Percentiles rank a stretch among this genome's conserved stretches.
These are phyloP conservation scores for Acanthisitta chloris DNA, from an alignment of 2,113 vertebrate species.

Conservation along the genomic window DNA sequence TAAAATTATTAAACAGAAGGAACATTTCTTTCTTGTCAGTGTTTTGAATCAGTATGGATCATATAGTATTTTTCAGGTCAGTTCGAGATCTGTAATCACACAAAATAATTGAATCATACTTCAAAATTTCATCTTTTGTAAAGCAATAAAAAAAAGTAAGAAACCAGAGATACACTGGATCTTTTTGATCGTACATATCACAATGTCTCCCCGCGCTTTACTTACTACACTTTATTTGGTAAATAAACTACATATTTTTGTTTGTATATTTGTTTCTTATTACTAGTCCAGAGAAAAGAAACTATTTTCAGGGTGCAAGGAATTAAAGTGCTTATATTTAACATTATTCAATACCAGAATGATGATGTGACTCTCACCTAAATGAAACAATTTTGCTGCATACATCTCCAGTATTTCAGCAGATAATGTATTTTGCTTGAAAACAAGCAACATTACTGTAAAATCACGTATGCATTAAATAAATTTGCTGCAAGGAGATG, in stretches of 20 bases:
- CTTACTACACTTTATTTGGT: not conserved
- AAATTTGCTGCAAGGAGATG: not conserved
- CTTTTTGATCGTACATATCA: not conserved
- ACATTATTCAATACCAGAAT: not conserved
- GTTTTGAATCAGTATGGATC: not conserved
- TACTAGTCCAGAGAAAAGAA: not conserved
- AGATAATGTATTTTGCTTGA: not conserved
- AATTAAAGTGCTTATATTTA: not conserved
- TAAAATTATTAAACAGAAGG: not conserved
- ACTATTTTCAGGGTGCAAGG: not conserved
- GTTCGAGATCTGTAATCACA: not conserved
- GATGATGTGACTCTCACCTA: not conserved
- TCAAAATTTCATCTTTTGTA: not conserved
- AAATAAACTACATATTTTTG: not conserved
- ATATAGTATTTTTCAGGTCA: not conserved
- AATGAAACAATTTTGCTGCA: not conserved
- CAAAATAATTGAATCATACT: not conserved
- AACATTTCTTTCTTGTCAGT: not conserved
- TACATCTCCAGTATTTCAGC: not conserved
- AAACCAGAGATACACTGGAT: not conserved
- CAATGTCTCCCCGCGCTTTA: not conserved
- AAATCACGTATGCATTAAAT: not conserved
- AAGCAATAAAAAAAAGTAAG: not conserved
- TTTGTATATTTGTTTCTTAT: not conserved
- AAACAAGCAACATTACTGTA: not conserved